Evolutionary conservation across 2,113 vertebrate genomes (phyloP).

Genomic region (Nothoprocta perdicaria): DNA sequence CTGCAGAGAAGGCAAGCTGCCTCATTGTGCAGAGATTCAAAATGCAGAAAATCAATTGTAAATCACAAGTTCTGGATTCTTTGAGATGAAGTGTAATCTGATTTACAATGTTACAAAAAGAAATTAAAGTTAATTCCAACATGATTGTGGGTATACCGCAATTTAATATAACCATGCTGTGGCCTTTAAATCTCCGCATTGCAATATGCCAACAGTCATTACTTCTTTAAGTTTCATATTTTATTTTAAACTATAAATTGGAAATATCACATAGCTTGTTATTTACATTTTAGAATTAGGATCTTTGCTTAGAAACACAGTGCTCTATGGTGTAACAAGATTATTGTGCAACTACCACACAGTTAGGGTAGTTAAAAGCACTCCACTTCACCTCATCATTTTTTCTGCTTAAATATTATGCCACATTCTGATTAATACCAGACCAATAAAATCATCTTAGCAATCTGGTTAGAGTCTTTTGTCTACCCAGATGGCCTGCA

Average conservation of each 20-base stretch:
- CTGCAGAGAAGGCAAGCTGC: conserved; percentile 26
- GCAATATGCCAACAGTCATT: conserved; percentile 49
- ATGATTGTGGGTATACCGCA: conserved; percentile 51
- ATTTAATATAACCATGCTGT: conserved; percentile 66
- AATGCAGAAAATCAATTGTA: conserved; percentile 44
- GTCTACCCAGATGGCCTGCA: conserved; percentile 88
- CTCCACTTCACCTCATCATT: conserved; percentile 82
- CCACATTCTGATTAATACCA: conserved; percentile 86
- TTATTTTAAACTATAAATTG: conserved; percentile 71
- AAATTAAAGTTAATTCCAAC: conserved; percentile 58
- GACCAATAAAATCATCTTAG: conserved; percentile 86
- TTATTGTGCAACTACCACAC: conserved; percentile 52
- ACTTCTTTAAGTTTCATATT: conserved; percentile 59
- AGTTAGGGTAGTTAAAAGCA: conserved; percentile 65
- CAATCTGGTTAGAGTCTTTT: conserved; percentile 86
- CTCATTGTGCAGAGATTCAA: conserved; percentile 33
- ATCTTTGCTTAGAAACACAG: conserved; percentile 44
- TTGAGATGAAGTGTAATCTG: conserved; percentile 45
- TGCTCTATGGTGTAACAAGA: background rate
- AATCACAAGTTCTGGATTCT: conserved; percentile 33
- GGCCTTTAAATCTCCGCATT: conserved; percentile 67
- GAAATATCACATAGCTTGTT: conserved; percentile 67
- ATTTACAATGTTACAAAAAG: conserved; percentile 65
- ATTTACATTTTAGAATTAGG: conserved; percentile 68
- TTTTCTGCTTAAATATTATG: conserved; percentile 85